Percentiles rank a stretch among this genome's conserved stretches.
These are phyloP conservation scores for Temnopleurus reevesii DNA, from an alignment of 53 echinoderm and acorn worm genomes.

Conservation along the genomic window DNA sequence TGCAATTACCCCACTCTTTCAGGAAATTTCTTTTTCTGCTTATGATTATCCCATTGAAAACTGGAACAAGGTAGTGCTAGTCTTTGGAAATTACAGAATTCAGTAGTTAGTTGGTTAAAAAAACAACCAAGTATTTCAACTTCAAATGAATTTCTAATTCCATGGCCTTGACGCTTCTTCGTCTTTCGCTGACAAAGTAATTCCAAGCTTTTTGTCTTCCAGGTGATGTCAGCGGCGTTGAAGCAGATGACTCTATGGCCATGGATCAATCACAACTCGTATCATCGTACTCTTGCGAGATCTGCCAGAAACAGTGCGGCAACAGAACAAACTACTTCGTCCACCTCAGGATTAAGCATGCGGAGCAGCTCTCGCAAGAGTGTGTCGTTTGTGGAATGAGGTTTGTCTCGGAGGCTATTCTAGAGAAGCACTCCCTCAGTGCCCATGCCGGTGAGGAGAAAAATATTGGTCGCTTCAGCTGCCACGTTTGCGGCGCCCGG, in stretches of 20 bases:
- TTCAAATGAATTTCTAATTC: no score
- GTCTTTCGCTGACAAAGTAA: background rate
- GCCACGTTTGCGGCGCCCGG: background rate
- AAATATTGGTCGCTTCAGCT: background rate
- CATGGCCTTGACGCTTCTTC: no score
- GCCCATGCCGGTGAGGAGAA: background rate
- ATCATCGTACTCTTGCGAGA: background rate
- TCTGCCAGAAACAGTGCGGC: conserved; percentile 1
- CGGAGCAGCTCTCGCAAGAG: background rate
- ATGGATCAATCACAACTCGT: background rate
- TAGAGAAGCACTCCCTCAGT: background rate
- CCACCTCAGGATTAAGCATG: conserved; percentile 16
- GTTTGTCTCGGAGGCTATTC: background rate
- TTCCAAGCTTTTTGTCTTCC: background rate
- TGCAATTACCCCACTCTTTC: no score
- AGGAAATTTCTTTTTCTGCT: no score
- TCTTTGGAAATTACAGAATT: no score
- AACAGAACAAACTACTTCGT: conserved; percentile 20
- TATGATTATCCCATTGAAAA: no score
- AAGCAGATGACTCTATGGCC: background rate
- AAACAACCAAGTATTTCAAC: no score
- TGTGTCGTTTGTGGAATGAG: background rate
- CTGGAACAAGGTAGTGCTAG: no score
- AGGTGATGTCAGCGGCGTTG: background rate
- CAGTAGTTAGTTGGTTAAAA: no score